Base-by-base conservation (phyloP, 2,888 invertebrate genomes). In the Entomobrya proxima region DNA sequence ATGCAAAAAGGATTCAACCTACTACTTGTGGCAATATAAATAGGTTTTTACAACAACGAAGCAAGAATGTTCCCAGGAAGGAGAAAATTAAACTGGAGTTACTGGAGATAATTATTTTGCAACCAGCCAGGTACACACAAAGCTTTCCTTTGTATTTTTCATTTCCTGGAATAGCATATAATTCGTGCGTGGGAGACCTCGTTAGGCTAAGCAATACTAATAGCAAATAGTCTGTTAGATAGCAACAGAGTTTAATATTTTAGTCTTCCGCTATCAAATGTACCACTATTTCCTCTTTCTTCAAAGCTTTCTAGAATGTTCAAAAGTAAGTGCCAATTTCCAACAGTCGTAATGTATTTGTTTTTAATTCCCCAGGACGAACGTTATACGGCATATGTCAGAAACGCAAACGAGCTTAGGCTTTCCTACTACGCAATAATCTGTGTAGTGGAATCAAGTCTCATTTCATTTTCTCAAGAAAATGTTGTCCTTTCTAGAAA, bases 301-400 rank as follows among this genome's bases (percentile, higher is more conserved):
- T 32, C 61, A 61, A 61, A 24, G 21, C 40, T 67, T 13, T 2
- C 5, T 37, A n/a, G 40, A 67, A 40, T 67, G 40, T 24, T 67
- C 67, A 21, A n/a, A n/a, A 67, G 67, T 40, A 67, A 67, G 67
- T 67, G 67, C 67, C 67, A 67, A 67, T 67, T 67, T 67, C 37
- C 67, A 21, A 24, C 21, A 24, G 67, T 67, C 18, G 40, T 67
- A 67, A 40, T 40, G 67, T 67, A 67, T 67, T 40, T 67, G 67
- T 67, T 67, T 67, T 67, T 67, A 67, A 67, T 67, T 67, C 67
- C 67, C 67, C 37, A 37, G 24, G 67, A 67, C 67, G 67, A 67
- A 40, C 67, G 24, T 40, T 67, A 67, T 24, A 40, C 27, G 40
- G 24, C 40, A 24, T 24, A 40, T 27, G 40, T 67, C 67, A 40